Conservation (phyloP, 1,140 invertebrate genomes). For the Pseudachorutes palmiensis region DNA sequence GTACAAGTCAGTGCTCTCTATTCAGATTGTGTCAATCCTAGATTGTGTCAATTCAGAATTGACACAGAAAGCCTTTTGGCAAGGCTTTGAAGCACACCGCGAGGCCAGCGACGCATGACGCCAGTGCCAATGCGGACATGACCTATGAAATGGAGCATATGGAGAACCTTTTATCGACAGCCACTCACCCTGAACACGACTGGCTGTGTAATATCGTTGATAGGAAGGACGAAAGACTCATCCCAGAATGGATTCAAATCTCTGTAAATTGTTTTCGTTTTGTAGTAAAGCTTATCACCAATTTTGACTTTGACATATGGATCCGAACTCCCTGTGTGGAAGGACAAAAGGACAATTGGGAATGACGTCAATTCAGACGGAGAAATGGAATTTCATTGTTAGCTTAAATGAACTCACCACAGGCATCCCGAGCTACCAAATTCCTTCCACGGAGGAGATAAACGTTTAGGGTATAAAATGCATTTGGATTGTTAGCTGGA, state of each 20-base stretch:
- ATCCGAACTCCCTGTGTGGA: slow-evolving; percentile 90
- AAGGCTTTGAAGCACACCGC: too few relatives aligned
- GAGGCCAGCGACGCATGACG: too few relatives aligned
- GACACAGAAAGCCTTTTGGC: too few relatives aligned
- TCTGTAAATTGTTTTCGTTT: slow-evolving; percentile 81
- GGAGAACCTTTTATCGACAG: too few relatives aligned
- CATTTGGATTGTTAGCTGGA: slow-evolving; percentile 45
- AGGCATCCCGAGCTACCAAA: slow-evolving; percentile 86
- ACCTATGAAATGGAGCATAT: not conserved
- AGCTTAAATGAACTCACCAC: too few relatives aligned
- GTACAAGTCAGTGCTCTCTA: too few relatives aligned
- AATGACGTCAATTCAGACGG: too few relatives aligned
- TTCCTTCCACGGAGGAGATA: slow-evolving; percentile 78
- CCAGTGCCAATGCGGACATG: too few relatives aligned
- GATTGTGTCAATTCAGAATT: too few relatives aligned
- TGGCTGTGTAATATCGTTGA: slow-evolving; percentile 86
- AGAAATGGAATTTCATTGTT: too few relatives aligned
- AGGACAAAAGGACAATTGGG: too few relatives aligned
- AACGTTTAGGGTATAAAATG: slow-evolving; percentile 83
- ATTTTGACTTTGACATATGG: slow-evolving; percentile 97
- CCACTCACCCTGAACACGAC: slow-evolving; percentile 72
- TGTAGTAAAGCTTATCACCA: slow-evolving; percentile 78
- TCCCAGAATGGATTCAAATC: slow-evolving; percentile 80
- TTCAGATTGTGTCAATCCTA: too few relatives aligned
- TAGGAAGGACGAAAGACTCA: slow-evolving; percentile 86